Base-by-base conservation (phyloP, 2,113 vertebrate species). In the Chloropsis cyanopogon region DNA sequence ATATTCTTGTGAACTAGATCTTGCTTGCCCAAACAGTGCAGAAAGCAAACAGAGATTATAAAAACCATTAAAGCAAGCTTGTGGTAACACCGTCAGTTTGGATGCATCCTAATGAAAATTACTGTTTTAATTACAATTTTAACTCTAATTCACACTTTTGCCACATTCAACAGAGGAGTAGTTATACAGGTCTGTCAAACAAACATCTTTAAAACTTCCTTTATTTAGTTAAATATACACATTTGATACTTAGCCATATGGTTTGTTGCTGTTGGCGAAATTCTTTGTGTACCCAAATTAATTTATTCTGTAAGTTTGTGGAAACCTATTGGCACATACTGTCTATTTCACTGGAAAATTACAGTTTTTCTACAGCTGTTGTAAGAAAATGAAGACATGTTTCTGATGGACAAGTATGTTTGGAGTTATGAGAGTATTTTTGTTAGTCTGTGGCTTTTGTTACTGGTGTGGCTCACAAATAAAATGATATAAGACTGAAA, bases 241-340 rank as follows among this genome's bases (percentile, higher is more conserved):
- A 71, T 92, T 53, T 63, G 83, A 94, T 75, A 81, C 35, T 52
- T 66, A 70, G 53, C 61, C 54, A 44, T 50, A 24, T 39, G 31
- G 88, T 92, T 92, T 92, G 63, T 87, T 91, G 75, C 72, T 96
- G 61, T 83, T 95, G 83, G 92, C 84, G 91, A 77, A 88, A 93
- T 92, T 79, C 18, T 71, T 56, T 78, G 14, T 81, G 15, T 77
- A 89, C 72, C 53, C 73, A 92, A 79, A 90, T 94, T 85, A 46
- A 93, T 87, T 94, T 92, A 70, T 63, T 77, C 39, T 83, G 12
- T 18, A 72, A 66, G 54, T 56, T 93, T 85, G 41, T 59, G 35
- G 73, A 93, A 95, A 83, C 47, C 14, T 83, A 66, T 47, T 82
- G 63, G 79, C 84, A 87, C 39, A 81, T 22, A 14, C 25, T 46